A percentile compares a stretch with the other conserved stretches of the same genome.
phyloP scores from a whole-genome alignment of 1,140 invertebrate species.

The Coenobita brevimanus region DNA sequence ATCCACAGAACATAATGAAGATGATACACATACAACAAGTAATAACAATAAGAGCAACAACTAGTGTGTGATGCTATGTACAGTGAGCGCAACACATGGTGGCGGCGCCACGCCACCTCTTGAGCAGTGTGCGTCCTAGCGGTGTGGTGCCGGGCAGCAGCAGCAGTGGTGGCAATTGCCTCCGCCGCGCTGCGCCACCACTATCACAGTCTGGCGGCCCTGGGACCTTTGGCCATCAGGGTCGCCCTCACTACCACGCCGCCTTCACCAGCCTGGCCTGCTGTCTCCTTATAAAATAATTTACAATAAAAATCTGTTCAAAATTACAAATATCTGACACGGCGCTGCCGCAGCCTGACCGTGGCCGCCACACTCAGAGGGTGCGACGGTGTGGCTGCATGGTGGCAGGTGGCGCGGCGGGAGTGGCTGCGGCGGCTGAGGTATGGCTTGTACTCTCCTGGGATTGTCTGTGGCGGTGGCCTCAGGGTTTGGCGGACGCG shows the following conservation, averaged over 20 bases:
- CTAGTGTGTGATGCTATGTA: conserved; percentile 65
- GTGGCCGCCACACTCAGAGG: conserved; percentile 42
- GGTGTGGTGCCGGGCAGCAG: conserved; percentile 39
- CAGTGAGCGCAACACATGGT: conserved; percentile 58
- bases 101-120: conserved; percentile 43
- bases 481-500: conserved; percentile 58
- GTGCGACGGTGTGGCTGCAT: conserved; percentile 41
- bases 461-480: conserved; percentile 72
- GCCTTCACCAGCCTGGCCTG: conserved; percentile 53
- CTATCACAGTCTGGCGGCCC: conserved; percentile 61
- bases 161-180: conserved; percentile 18
- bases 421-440: conserved; percentile 72
- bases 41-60: conserved; percentile 61
- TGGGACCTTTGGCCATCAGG: not conserved
- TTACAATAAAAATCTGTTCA: conserved; percentile 62
- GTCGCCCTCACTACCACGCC: conserved; percentile 56
- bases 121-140: conserved; percentile 60
- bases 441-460: conserved; percentile 68
- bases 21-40: conserved; percentile 62
- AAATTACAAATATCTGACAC: conserved; percentile 61
- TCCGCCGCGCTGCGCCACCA: conserved; percentile 40
- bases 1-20: conserved; percentile 58
- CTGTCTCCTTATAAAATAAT: conserved; percentile 64
- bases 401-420: conserved; percentile 10
- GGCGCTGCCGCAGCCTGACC: conserved; percentile 50